Percentiles rank a stretch among this genome's conserved stretches.
Evolutionary conservation across 2,797 vertebrate species (phyloP).

Genomic region (Pampus argenteus): DNA sequence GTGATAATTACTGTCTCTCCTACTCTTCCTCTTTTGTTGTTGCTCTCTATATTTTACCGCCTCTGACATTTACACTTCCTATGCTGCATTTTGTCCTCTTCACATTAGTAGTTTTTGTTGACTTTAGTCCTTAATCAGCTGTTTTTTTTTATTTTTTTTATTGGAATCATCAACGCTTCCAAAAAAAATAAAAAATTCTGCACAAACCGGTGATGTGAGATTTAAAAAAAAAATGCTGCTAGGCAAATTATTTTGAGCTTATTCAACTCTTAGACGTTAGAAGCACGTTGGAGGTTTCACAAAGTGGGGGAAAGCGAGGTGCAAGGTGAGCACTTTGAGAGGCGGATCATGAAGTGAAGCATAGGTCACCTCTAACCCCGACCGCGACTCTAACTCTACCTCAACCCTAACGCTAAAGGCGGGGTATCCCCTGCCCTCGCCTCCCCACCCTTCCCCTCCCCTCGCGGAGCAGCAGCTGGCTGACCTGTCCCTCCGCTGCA

Average conservation of each 20-base stretch:
- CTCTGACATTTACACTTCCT: constrained; percentile 59
- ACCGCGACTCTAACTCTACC: constrained; percentile 49
- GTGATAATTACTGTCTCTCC: constrained; percentile 74
- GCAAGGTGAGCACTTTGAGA: constrained; percentile 69
- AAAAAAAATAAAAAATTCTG: neutral
- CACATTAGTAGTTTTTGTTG: neutral
- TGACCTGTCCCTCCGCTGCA: constrained; percentile 88
- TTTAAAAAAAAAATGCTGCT: neutral
- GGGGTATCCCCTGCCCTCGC: constrained; percentile 45
- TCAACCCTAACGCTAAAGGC: constrained; percentile 54
- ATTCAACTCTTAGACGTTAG: constrained; percentile 18
- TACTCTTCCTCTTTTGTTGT: constrained; percentile 71
- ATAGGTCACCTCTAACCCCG: constrained; percentile 73
- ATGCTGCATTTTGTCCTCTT: constrained; percentile 24
- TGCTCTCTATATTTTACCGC: constrained; percentile 54
- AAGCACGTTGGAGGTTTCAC: constrained; percentile 6
- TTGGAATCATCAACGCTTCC: neutral
- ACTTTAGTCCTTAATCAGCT: neutral
- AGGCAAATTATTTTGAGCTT: constrained; percentile 16
- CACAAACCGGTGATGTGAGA: neutral
- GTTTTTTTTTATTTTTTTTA: neutral
- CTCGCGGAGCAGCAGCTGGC: constrained; percentile 88
- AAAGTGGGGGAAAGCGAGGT: constrained; percentile 19
- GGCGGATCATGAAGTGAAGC: constrained; percentile 76
- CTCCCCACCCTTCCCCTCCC: no score